These are phyloP conservation scores for Athetis lepigone DNA, from an alignment of 2,888 invertebrate species.

Conservation along the genomic window DNA sequence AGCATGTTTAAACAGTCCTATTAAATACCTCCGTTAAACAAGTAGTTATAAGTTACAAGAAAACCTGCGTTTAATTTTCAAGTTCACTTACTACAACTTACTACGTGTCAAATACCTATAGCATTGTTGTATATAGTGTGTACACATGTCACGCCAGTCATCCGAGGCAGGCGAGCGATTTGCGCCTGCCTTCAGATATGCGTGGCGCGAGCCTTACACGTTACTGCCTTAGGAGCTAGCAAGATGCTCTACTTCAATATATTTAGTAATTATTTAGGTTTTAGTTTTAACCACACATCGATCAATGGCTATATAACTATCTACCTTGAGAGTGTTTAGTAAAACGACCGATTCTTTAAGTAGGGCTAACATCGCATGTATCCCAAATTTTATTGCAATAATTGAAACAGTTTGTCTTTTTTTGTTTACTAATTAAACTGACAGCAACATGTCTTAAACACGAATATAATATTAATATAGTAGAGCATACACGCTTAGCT, in stretches of 20 bases:
- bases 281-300: background rate
- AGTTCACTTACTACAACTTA: background rate
- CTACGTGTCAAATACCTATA: constrained; percentile 23
- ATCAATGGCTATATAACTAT: background rate
- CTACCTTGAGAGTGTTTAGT: no score
- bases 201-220: constrained; percentile 71
- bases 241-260: constrained; percentile 61
- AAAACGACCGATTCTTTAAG: no score
- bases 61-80: background rate
- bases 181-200: constrained; percentile 74
- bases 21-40: no score
- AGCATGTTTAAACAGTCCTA: no score
- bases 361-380: background rate
- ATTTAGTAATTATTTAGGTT: background rate
- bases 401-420: no score
- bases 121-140: constrained; percentile 25
- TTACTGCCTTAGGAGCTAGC: constrained; percentile 61
- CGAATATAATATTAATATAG: constrained; percentile 10
- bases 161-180: constrained; percentile 78
- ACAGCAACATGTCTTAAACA: background rate
- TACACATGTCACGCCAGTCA: constrained; percentile 64
- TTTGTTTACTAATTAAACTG: background rate
- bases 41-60: no score
- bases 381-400: background rate
- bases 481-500: constrained; percentile 70